phyloP scores from a whole-genome alignment of 2,888 invertebrate genomes.

The Habrosyne pyritoides region DNA sequence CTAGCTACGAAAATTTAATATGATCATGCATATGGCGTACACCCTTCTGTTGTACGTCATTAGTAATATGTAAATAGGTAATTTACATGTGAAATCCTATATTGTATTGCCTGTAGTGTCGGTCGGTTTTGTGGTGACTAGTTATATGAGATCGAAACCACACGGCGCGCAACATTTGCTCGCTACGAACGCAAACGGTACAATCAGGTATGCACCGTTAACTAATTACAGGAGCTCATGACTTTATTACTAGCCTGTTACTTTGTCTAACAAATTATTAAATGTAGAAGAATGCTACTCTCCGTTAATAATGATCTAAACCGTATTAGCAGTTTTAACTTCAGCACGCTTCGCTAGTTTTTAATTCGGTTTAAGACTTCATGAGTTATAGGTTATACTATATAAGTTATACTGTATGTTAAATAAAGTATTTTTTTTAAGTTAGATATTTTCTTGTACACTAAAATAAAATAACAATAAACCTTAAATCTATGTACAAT shows the following conservation, averaged over 20 bases:
- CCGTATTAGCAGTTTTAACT: background rate
- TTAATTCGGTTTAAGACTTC: background rate
- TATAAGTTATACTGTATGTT: too few relatives aligned
- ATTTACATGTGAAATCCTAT: background rate
- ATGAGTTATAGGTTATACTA: too few relatives aligned
- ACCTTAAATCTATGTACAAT: too few relatives aligned
- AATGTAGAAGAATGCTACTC: background rate
- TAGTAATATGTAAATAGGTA: slow-evolving; percentile 1
- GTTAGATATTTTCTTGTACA: too few relatives aligned
- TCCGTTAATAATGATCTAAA: background rate
- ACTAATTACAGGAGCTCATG: slow-evolving; percentile 63
- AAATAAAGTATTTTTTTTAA: too few relatives aligned
- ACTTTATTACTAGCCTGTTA: slow-evolving; percentile 30
- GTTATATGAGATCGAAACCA: slow-evolving; percentile 31
- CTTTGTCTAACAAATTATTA: slow-evolving; percentile 18
- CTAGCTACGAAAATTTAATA: too few relatives aligned
- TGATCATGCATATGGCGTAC: too few relatives aligned
- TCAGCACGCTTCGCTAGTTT: background rate
- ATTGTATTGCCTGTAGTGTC: background rate
- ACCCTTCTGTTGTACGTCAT: background rate
- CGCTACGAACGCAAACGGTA: slow-evolving; percentile 53
- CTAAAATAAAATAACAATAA: too few relatives aligned
- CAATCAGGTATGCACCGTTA: slow-evolving; percentile 68
- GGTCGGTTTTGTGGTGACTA: slow-evolving; percentile 22
- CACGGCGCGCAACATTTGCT: slow-evolving; percentile 37